Percentiles rank a stretch among this genome's conserved stretches.
These are phyloP conservation scores for Calosoma granatense DNA, from an alignment of 1,140 invertebrate genomes.

Conservation along the genomic window DNA sequence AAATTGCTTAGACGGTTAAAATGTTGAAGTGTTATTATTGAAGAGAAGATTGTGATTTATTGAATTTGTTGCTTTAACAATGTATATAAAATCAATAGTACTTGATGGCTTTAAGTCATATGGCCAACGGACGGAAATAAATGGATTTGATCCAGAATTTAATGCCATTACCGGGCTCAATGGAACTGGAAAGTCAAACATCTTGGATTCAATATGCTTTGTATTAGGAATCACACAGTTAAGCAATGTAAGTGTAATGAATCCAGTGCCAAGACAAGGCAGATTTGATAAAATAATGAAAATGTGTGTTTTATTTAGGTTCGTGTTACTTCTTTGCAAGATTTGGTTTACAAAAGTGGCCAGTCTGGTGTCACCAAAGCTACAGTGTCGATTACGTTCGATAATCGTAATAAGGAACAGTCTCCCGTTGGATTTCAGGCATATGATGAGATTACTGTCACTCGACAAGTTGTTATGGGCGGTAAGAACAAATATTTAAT, in stretches of 20 bases:
- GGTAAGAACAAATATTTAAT: constrained; percentile 93
- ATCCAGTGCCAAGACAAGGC: constrained; percentile 10
- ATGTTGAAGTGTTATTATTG: too few species aligned
- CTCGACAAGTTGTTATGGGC: constrained; percentile 72
- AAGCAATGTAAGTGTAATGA: constrained; percentile 58
- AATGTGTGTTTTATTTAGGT: constrained; percentile 48
- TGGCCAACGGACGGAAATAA: constrained; percentile 84
- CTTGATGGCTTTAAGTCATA: constrained; percentile 99
- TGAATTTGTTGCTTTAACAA: constrained; percentile 36
- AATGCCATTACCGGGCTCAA: constrained; percentile 99
- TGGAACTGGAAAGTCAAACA: constrained; percentile 98
- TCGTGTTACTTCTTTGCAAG: constrained; percentile 78
- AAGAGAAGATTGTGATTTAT: too few species aligned
- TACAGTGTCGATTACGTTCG: constrained; percentile 92
- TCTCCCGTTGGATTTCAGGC: constrained; percentile 90
- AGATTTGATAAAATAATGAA: constrained; percentile 8
- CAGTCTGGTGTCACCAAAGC: constrained; percentile 95
- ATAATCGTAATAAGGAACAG: constrained; percentile 76
- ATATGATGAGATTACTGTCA: constrained; percentile 86
- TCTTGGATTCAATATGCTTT: constrained; percentile 97
- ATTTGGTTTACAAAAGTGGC: constrained; percentile 95
- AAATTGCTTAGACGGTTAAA: too few species aligned
- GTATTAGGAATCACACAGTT: constrained; percentile 94
- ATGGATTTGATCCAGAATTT: constrained; percentile 88
- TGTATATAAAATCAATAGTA: constrained; percentile 92